Percentiles rank a stretch among this genome's conserved stretches.
These are phyloP conservation scores for Dryocosmus kuriphilus DNA, from an alignment of 2,888 invertebrate genomes.

Conservation along the genomic window DNA sequence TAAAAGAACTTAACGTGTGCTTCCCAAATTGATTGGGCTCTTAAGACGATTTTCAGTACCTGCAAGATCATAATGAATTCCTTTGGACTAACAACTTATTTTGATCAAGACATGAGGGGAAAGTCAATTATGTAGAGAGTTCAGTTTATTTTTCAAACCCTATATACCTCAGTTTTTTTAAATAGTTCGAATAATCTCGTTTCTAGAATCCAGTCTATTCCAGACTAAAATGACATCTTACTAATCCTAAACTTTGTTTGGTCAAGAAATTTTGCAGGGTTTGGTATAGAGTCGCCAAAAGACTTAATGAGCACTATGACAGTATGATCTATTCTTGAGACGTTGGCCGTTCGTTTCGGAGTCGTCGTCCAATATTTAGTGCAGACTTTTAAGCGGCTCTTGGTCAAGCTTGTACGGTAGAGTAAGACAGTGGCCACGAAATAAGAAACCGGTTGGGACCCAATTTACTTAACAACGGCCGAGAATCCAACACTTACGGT, in stretches of 20 bases:
- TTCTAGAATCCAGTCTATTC: no score
- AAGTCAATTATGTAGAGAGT: constrained; percentile 18
- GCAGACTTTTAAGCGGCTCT: constrained; percentile 57
- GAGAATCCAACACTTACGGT: constrained; percentile 77
- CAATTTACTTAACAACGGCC: constrained; percentile 78
- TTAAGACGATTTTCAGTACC: constrained; percentile 31
- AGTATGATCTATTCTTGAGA: constrained; percentile 35
- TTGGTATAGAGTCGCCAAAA: constrained; percentile 8
- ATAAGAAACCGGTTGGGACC: constrained; percentile 77
- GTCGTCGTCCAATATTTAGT: constrained; percentile 22
- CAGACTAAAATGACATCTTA: no score
- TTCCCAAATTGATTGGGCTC: constrained; percentile 33
- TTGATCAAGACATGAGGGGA: constrained; percentile 23
- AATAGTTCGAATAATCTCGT: no score
- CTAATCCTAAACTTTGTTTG: no score
- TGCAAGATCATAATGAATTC: constrained; percentile 27
- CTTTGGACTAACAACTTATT: constrained; percentile 33
- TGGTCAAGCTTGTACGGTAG: constrained; percentile 56
- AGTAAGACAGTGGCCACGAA: constrained; percentile 77
- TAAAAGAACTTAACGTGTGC: constrained; percentile 34
- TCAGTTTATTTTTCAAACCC: not conserved
- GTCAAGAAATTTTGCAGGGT: no score
- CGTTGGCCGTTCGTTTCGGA: constrained; percentile 9
- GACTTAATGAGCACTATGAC: constrained; percentile 25
- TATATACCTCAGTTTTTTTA: no score